These are phyloP conservation scores for Pseudococcus jackbeardsleyi DNA, from an alignment of 2,888 invertebrate species.

Conservation along the genomic window DNA sequence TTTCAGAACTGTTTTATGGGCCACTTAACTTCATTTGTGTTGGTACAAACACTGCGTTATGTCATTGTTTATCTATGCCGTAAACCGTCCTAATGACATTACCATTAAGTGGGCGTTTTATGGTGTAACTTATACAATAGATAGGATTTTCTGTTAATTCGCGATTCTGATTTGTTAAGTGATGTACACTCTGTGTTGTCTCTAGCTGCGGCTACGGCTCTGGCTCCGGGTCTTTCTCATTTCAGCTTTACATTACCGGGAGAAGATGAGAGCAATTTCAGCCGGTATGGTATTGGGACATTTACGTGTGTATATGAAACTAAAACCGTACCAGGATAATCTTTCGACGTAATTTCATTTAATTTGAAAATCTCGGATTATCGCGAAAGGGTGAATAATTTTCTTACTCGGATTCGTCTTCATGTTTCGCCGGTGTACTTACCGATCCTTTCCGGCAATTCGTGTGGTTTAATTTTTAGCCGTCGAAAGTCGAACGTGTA, in stretches of 20 bases:
- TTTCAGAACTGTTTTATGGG: constrained; percentile 49
- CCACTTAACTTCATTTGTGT: constrained; percentile 47
- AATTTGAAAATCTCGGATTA: constrained; percentile 28
- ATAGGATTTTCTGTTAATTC: constrained; percentile 45
- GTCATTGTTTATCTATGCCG: constrained; percentile 51
- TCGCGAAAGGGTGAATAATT: constrained; percentile 10
- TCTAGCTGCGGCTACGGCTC: not conserved
- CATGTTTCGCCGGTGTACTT: not conserved
- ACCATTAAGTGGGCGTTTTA: constrained; percentile 50
- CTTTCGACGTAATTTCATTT: constrained; percentile 39
- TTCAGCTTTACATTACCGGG: not conserved
- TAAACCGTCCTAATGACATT: constrained; percentile 47
- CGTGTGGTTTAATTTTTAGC: not conserved
- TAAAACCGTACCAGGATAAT: not conserved
- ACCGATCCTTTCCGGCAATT: not conserved
- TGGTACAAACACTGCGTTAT: constrained; percentile 36
- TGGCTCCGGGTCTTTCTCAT: not conserved
- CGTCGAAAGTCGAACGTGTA: not conserved
- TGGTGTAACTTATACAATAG: constrained; percentile 40
- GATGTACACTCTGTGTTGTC: constrained; percentile 12
- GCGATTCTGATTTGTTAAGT: constrained; percentile 45
- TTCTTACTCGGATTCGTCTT: not conserved
- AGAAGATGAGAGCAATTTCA: not conserved
- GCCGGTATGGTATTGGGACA: not conserved
- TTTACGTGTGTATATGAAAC: not conserved